A percentile compares a stretch with the other conserved stretches of the same genome.
phyloP scores from a whole-genome alignment of 2,797 vertebrate genomes.

The Odontamblyopus lacepedii region DNA sequence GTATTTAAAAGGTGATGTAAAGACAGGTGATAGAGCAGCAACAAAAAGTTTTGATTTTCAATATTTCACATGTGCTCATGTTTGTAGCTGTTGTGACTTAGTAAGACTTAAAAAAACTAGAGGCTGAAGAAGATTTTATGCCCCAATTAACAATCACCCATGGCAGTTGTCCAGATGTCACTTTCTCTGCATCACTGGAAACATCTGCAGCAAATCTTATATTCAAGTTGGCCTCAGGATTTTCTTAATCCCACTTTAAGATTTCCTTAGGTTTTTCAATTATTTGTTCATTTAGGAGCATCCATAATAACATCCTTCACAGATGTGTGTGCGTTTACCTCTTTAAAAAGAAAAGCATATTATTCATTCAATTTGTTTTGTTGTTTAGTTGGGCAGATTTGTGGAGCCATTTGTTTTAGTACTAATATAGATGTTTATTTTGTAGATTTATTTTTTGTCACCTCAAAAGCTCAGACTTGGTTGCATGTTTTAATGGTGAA shows the following conservation, averaged over 20 bases:
- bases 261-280: too few species aligned
- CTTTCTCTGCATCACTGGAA: conserved; percentile 17
- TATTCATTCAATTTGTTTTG: too few species aligned
- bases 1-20: background rate
- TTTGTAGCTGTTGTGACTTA: conserved; percentile 8
- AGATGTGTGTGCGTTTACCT: too few species aligned
- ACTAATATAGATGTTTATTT: too few species aligned
- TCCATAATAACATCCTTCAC: too few species aligned
- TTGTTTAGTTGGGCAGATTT: too few species aligned
- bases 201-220: conserved; percentile 47
- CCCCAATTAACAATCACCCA: conserved; percentile 14
- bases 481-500: background rate
- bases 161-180: conserved; percentile 36
- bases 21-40: background rate
- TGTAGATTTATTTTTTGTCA: background rate
- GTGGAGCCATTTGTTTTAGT: too few species aligned
- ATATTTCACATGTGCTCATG: conserved; percentile 9
- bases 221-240: conserved; percentile 15
- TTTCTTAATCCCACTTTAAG: too few species aligned
- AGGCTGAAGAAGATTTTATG: conserved; percentile 13
- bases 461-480: background rate
- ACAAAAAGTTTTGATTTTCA: too few species aligned
- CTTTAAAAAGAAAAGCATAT: too few species aligned
- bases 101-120: conserved; percentile 14
- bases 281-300: too few species aligned